Conservation (phyloP, 2,888 invertebrate genomes). For the Phragmatobia fuliginosa region DNA sequence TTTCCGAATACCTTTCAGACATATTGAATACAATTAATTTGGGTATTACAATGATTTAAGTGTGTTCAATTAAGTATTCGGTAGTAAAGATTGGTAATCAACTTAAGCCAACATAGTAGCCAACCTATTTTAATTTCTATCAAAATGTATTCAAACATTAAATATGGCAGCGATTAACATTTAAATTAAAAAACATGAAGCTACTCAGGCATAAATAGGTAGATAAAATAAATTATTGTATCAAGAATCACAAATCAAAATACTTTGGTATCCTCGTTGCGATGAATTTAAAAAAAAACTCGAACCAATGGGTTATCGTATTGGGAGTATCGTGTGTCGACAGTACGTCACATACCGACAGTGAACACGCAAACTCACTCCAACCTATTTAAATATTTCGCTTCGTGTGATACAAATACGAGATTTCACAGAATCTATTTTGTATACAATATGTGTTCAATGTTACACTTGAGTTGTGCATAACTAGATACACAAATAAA, state of each 20-base stretch:
- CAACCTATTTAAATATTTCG: slow-evolving; percentile 54
- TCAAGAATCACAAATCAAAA: not conserved
- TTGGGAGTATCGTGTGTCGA: slow-evolving; percentile 57
- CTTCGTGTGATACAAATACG: slow-evolving; percentile 24
- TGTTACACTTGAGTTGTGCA: slow-evolving; percentile 2
- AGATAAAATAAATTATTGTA: not conserved
- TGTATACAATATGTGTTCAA: slow-evolving; percentile 14
- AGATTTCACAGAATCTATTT: slow-evolving; percentile 17
- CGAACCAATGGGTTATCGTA: not conserved
- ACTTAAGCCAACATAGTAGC: too few relatives aligned
- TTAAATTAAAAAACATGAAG: not conserved
- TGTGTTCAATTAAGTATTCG: too few relatives aligned
- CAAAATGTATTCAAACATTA: too few relatives aligned
- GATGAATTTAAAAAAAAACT: slow-evolving; percentile 1
- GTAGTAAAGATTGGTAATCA: too few relatives aligned
- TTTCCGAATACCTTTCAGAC: too few relatives aligned
- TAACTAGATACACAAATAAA: not conserved
- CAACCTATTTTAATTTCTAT: too few relatives aligned
- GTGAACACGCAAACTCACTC: slow-evolving; percentile 61
- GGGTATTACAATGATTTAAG: too few relatives aligned
- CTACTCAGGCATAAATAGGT: not conserved
- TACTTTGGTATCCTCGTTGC: not conserved
- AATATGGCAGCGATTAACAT: too few relatives aligned
- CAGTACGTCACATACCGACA: slow-evolving; percentile 41
- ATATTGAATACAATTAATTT: too few relatives aligned